Conservation (phyloP, 2,113 vertebrate genomes). For the Archocentrus centrarchus region DNA sequence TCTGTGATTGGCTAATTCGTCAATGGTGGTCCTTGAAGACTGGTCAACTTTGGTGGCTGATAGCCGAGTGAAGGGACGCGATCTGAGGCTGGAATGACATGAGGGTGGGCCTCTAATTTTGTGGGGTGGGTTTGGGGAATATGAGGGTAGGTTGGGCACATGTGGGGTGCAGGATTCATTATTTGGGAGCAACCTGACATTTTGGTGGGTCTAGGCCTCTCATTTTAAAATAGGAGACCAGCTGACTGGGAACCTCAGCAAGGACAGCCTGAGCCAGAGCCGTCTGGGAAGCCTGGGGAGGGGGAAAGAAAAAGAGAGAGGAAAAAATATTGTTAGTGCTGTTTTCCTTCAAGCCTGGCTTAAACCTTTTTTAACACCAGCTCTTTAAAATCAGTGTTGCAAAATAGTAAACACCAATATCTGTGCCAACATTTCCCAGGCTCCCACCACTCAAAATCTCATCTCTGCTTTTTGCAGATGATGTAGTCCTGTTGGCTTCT, state of each 20-base stretch:
- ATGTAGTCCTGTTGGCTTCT: no score
- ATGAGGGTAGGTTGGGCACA: background rate
- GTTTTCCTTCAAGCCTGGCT: no score
- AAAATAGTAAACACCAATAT: no score
- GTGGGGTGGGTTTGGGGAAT: background rate
- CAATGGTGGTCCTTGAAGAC: background rate
- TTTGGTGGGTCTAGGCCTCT: constrained; percentile 83
- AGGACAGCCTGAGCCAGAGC: constrained; percentile 88
- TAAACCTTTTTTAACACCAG: no score
- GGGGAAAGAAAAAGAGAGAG: constrained; percentile 24
- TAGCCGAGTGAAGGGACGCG: background rate
- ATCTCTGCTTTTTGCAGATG: no score
- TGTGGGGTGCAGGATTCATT: background rate
- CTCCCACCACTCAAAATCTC: no score
- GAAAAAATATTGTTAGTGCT: background rate
- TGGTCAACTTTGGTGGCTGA: background rate
- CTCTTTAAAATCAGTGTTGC: no score
- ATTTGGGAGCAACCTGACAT: constrained; percentile 50
- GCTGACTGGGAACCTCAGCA: constrained; percentile 90
- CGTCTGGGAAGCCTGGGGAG: constrained; percentile 83
- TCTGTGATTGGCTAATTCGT: constrained; percentile 24
- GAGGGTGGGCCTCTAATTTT: background rate
- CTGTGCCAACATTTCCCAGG: no score
- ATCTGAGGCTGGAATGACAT: constrained; percentile 17
- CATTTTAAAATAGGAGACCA: constrained; percentile 90